Evolutionary conservation across 2,113 vertebrate genomes (phyloP), one percentile per base, ranked within the genome.

Genomic region (Crotalus helleri): DNA sequence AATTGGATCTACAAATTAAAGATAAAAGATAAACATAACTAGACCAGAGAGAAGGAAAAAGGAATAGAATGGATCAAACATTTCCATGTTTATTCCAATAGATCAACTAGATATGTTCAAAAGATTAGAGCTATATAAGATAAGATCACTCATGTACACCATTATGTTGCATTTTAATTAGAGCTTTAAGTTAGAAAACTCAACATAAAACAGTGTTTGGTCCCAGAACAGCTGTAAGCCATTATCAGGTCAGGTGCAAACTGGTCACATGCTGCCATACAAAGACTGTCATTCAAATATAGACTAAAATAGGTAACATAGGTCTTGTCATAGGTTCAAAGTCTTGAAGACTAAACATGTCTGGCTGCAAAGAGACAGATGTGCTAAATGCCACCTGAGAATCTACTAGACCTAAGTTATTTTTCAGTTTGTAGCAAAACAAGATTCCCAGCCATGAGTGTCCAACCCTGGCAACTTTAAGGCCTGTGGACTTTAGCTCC

Each of bases 1-100:
- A 90, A 92, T 59, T 91, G 87, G 58, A 57, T 51, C 86, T 81
- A 51, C 49, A 59, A 0, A 0, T 0, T 0, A 94, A 0, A 0
- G 87, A 89, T 85, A 90, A 85, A 58, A 89, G 39, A 55, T 39
- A 13, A 69, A 93, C 12, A 92, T n/a, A 81, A 12, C 92, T 58
- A 0, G 29, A 58, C 59, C 88, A 0, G 0, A 64, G 91, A 92
- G 64, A 69, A 54, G 23, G 33, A 15, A 8, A 57, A 46, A n/a
- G 33, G 33, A 55, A 44, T 0, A 54, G 46, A 64, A 87, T 7
- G 53, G 89, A 54, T 87, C 89, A 64, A 87, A 64, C n/a, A 0
- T 7, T 57, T 69, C 46, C 39, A 69, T 53, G 58, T 93, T 51
- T 24, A 55, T 29, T 29, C 2, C 58, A 54, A 29, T 4, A 0